These are phyloP conservation scores for Phoxinus phoxinus DNA, from an alignment of 2,113 vertebrate species.

Conservation along the genomic window DNA sequence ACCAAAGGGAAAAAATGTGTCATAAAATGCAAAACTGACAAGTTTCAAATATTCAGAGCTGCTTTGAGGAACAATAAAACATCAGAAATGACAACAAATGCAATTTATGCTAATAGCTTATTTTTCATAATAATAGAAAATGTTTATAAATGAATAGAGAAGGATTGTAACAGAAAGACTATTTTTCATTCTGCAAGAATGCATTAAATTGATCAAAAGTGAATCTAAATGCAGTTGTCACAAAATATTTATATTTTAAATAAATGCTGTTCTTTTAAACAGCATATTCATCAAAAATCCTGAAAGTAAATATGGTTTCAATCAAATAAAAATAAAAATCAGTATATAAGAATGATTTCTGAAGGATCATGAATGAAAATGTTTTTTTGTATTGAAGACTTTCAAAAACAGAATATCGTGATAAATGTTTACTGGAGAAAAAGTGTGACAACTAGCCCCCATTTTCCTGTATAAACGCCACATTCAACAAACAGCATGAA, in stretches of 20 bases:
- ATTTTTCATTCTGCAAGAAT: background rate
- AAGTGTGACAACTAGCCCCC: background rate
- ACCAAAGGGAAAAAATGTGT: constrained; percentile 11
- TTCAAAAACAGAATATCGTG: no score
- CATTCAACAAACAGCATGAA: background rate
- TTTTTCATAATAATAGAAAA: constrained; percentile 42
- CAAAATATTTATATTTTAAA: background rate
- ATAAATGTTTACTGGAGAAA: background rate
- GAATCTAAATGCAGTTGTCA: background rate
- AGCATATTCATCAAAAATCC: background rate
- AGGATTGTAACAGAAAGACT: no score
- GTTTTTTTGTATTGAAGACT: no score
- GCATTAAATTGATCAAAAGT: background rate
- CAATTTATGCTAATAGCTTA: constrained; percentile 54
- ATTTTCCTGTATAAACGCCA: background rate
- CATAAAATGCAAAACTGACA: constrained; percentile 48
- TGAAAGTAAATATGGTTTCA: background rate
- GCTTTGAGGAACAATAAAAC: constrained; percentile 7
- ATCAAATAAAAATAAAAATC: background rate
- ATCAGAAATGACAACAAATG: constrained; percentile 32
- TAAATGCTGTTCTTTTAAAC: no score
- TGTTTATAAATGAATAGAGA: background rate
- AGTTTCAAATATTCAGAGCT: constrained; percentile 44
- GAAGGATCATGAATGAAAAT: background rate
- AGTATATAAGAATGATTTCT: background rate